Base-by-base conservation (phyloP, 2,113 vertebrate genomes). In the Oryzias celebensis region DNA sequence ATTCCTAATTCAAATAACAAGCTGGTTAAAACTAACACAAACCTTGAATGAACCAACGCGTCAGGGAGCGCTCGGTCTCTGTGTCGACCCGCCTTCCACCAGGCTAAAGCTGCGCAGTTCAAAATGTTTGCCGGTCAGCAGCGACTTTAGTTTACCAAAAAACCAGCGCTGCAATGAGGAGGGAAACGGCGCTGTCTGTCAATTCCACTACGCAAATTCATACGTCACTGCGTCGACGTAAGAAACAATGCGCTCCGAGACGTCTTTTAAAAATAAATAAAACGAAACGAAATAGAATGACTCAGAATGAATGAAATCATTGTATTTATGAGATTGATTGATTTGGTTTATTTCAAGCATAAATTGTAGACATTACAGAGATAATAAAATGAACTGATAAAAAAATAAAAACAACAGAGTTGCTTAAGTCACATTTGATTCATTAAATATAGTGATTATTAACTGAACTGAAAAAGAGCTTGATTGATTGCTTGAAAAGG, bases 121-220 rank as follows among this genome's bases (percentile, higher is more conserved):
- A 5, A 54, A 61, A 2, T 13, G 13, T n/a, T 50, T 1, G n/a
- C 5, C 6, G 55, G 18, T 4, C 4, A 4, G 41, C 28, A 22
- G 42, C 24, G 64, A 13, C 15, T 31, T 63, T 12, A 48, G n/a
- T 36, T 36, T 36, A 36, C 10, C 36, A 2, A 36, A 36, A 36
- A 8, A 36, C 36, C 36, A 36, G 10, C 36, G 36, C 36, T 2
- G 36, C 36, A 36, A 36, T 36, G 36, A 36, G 36, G 36, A 36
- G 36, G 36, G 36, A 36, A 36, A 36, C 47, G 12, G n/a, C 47
- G 47, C 47, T 12, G 58, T 52, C 55, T 2, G 4, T 3, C 1
- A 51, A 6, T n/a, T 22, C 10, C 73, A 81, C 65, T 0, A 73
- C 79, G 81, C 67, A 69, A 24, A 42, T 63, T 56, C 71, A 80